Evolutionary conservation across 2,888 invertebrate species (phyloP).

Genomic region (Gastracanthus pulcherrimus): DNA sequence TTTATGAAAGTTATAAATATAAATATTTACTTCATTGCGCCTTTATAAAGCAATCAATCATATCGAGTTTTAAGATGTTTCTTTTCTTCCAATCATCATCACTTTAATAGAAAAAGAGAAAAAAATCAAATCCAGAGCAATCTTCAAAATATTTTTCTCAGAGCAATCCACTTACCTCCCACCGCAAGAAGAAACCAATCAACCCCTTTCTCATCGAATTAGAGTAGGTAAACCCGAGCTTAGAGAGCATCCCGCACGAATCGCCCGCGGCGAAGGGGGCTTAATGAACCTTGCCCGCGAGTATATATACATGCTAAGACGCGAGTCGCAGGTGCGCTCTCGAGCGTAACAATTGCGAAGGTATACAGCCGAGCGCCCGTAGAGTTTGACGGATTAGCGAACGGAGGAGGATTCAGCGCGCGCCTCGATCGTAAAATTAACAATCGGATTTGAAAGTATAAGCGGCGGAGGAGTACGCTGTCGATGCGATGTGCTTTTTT

Average conservation of each 20-base stretch:
- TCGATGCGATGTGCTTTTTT: neutral
- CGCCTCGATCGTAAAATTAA: slow-evolving; percentile 39
- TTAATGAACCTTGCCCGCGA: neutral
- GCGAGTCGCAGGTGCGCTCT: neutral
- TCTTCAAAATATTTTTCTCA: no score
- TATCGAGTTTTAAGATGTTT: no score
- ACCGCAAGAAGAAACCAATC: neutral
- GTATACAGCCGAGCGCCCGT: neutral
- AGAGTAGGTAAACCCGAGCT: neutral
- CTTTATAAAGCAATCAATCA: no score
- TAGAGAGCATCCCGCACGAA: neutral
- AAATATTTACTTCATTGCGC: no score
- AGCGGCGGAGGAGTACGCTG: neutral
- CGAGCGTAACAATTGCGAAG: slow-evolving; percentile 7
- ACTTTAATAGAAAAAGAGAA: no score
- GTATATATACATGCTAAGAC: neutral
- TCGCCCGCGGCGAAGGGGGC: neutral
- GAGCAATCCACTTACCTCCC: no score
- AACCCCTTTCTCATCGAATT: neutral
- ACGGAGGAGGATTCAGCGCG: slow-evolving; percentile 1
- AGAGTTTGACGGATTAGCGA: neutral
- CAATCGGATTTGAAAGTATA: slow-evolving; percentile 29
- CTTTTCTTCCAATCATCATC: no score
- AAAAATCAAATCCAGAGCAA: no score
- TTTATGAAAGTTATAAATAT: no score